phyloP scores from a whole-genome alignment of 2,797 vertebrate genomes.

The Xiphophorus birchmanni region DNA sequence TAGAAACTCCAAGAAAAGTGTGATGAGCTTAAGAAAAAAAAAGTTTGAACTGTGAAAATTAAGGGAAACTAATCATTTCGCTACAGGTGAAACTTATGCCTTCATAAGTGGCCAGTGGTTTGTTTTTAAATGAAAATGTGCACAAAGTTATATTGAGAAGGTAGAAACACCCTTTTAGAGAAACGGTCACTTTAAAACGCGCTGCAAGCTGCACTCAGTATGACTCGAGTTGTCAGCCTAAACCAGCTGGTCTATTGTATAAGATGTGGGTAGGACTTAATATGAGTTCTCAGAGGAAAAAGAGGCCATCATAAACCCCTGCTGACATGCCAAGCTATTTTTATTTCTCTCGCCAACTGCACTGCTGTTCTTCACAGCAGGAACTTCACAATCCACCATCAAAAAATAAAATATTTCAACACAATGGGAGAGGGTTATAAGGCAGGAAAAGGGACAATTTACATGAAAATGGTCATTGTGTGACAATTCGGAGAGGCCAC shows the following conservation, averaged over 20 bases:
- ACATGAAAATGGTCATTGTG: neutral
- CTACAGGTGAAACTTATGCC: neutral
- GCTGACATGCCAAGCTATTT: slow-evolving; percentile 74
- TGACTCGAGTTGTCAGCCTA: slow-evolving; percentile 27
- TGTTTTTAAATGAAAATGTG: neutral
- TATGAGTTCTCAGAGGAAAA: slow-evolving; percentile 67
- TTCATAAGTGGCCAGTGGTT: neutral
- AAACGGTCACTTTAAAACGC: slow-evolving; percentile 9
- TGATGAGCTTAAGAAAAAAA: neutral
- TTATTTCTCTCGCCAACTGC: slow-evolving; percentile 64
- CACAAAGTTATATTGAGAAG: neutral
- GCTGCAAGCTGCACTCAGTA: slow-evolving; percentile 16
- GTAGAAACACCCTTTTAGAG: neutral
- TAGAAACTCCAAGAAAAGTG: neutral
- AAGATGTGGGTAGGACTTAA: slow-evolving; percentile 53
- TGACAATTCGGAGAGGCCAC: slow-evolving; percentile 13
- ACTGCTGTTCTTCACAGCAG: slow-evolving; percentile 59
- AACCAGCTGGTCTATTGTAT: slow-evolving; percentile 53
- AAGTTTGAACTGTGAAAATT: neutral
- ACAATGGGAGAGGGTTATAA: slow-evolving; percentile 11
- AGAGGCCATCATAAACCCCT: slow-evolving; percentile 71
- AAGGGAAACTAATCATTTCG: neutral
- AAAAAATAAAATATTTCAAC: slow-evolving; percentile 24
- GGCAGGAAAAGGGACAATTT: slow-evolving; percentile 2
- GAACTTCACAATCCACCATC: slow-evolving; percentile 46